These are phyloP conservation scores for Cantharis lateralis DNA, from an alignment of 2,888 invertebrate genomes.

Conservation along the genomic window DNA sequence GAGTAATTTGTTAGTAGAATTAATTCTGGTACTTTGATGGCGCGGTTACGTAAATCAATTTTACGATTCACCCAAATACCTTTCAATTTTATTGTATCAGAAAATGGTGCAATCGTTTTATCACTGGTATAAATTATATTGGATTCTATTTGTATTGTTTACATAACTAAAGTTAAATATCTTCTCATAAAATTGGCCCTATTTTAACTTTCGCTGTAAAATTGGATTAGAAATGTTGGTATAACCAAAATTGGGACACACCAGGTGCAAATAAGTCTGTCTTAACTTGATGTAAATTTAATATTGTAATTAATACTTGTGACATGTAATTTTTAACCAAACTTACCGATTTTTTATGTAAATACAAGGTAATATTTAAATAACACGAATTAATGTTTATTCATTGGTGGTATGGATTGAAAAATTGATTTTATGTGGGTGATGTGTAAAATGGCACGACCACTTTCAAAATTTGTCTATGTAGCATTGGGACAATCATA, in stretches of 20 bases:
- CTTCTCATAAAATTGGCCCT: neutral
- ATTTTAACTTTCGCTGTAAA: constrained; percentile 9
- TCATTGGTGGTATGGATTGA: neutral
- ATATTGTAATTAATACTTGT: neutral
- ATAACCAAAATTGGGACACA: constrained; percentile 10
- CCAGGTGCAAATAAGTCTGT: constrained; percentile 12
- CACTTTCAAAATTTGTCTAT: neutral
- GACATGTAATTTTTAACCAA: neutral
- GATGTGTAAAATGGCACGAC: neutral
- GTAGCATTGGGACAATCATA: neutral
- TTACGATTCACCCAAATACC: neutral
- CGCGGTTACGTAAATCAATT: neutral
- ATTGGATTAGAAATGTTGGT: constrained; percentile 17
- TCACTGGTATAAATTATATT: neutral
- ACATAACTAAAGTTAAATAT: neutral
- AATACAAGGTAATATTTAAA: neutral
- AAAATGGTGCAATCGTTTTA: neutral
- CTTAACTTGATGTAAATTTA: neutral
- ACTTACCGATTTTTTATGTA: neutral
- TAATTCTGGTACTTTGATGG: neutral
- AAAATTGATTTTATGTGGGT: neutral
- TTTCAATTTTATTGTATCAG: neutral
- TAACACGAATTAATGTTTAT: neutral
- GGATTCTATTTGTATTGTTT: neutral
- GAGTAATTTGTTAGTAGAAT: neutral